These are phyloP conservation scores for Lamprologus speciosus DNA, from an alignment of 2,113 vertebrate species.

Conservation along the genomic window DNA sequence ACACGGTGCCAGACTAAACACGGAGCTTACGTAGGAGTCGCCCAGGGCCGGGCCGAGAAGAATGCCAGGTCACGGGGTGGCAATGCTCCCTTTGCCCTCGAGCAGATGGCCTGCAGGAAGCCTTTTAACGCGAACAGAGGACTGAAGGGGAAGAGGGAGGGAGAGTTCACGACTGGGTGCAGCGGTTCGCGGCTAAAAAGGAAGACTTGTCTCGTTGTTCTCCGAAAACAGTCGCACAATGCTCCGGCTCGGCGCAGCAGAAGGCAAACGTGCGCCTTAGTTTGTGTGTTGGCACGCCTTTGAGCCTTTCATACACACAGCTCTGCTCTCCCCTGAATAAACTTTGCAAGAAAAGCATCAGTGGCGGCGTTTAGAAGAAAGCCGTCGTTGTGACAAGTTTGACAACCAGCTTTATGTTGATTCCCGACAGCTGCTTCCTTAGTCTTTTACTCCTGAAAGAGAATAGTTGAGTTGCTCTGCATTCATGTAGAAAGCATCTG, in stretches of 20 bases:
- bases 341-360: constrained; percentile 32
- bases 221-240: constrained; percentile 44
- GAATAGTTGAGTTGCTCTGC: neutral
- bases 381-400: constrained; percentile 42
- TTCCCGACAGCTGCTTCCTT: constrained; percentile 36
- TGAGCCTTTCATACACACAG: constrained; percentile 36
- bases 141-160: constrained; percentile 29
- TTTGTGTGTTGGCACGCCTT: constrained; percentile 39
- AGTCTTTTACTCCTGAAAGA: neutral
- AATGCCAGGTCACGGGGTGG: constrained; percentile 62
- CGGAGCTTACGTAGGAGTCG: constrained; percentile 35
- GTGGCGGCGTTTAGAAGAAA: constrained; percentile 27
- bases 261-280: constrained; percentile 48
- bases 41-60: constrained; percentile 37
- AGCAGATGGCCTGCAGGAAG: constrained; percentile 62
- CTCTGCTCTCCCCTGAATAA: constrained; percentile 38
- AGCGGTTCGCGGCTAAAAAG: constrained; percentile 32
- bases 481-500: neutral
- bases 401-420: constrained; percentile 45
- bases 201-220: constrained; percentile 60
- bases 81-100: constrained; percentile 31
- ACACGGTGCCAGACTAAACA: constrained; percentile 59
- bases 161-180: constrained; percentile 19
- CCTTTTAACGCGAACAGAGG: constrained; percentile 45
- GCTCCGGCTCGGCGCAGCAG: constrained; percentile 41